A percentile compares a stretch with the other conserved stretches of the same genome.
Evolutionary conservation across 53 echinoderm and acorn worm species (phyloP).

Genomic region (Arbacia lixula): DNA sequence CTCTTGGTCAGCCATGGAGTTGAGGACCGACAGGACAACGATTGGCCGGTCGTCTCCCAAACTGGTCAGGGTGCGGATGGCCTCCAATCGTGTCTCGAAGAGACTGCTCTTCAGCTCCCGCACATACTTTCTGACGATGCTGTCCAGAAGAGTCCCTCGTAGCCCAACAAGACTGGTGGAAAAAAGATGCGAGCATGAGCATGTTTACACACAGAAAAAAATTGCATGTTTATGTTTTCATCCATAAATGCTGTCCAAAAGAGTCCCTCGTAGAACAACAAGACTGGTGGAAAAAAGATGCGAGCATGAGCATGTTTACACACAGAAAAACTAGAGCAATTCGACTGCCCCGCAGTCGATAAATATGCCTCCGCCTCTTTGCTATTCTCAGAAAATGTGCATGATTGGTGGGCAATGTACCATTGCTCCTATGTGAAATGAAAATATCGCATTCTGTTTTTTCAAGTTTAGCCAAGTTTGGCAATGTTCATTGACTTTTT

Average conservation of each 20-base stretch:
- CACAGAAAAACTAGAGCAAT: no score
- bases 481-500: no score
- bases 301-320: background rate
- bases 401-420: no score
- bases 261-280: background rate
- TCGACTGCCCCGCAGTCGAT: no score
- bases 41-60: constrained; percentile 71
- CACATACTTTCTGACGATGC: background rate
- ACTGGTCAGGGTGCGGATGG: constrained; percentile 64
- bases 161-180: constrained; percentile 3
- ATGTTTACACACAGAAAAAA: no score
- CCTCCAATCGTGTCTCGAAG: constrained; percentile 61
- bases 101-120: constrained; percentile 57
- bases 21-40: constrained; percentile 76
- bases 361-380: no score
- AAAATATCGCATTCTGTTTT: no score
- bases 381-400: no score
- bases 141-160: background rate
- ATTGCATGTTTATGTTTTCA: no score
- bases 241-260: constrained; percentile 1
- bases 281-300: background rate
- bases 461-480: no score
- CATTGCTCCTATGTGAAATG: no score
- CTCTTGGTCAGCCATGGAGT: constrained; percentile 72
- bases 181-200: background rate